Percentiles rank a stretch among this genome's conserved stretches.
Conservation (phyloP, 2,888 invertebrate genomes). For the Venustoraphidia nigricollis region DNA sequence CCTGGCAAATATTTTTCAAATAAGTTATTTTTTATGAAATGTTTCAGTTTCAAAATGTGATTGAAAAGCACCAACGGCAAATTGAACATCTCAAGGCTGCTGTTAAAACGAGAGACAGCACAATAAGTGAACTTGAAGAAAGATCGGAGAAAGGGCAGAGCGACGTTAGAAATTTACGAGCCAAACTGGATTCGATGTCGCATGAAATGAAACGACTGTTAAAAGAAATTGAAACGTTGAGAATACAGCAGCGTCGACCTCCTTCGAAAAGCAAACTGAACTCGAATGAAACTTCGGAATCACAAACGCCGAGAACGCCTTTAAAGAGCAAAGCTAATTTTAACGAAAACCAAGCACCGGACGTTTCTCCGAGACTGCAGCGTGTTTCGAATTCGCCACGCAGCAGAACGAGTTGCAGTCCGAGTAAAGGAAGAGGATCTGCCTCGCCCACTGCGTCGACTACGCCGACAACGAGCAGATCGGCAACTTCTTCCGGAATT, state of each 20-base stretch:
- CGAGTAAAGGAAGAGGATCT: background rate
- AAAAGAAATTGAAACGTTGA: too few species aligned
- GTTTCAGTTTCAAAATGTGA: slow-evolving; percentile 11
- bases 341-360: too few species aligned
- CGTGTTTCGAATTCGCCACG: background rate
- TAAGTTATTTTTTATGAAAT: too few species aligned
- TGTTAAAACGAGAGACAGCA: slow-evolving; percentile 27
- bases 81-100: slow-evolving; percentile 27
- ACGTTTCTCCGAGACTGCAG: too few species aligned
- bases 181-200: slow-evolving; percentile 20
- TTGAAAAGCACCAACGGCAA: slow-evolving; percentile 30
- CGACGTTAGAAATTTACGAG: slow-evolving; percentile 20
- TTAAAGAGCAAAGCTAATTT: too few species aligned
- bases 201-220: slow-evolving; percentile 20
- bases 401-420: background rate
- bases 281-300: too few species aligned
- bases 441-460: background rate
- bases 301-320: too few species aligned
- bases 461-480: background rate
- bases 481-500: background rate
- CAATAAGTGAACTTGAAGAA: slow-evolving; percentile 29
- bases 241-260: too few species aligned
- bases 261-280: too few species aligned
- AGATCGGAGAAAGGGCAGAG: slow-evolving; percentile 21
- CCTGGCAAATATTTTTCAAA: too few species aligned